Evolutionary conservation across 2,113 vertebrate genomes (phyloP).

Genomic region (Petrocephalus zakoni): DNA sequence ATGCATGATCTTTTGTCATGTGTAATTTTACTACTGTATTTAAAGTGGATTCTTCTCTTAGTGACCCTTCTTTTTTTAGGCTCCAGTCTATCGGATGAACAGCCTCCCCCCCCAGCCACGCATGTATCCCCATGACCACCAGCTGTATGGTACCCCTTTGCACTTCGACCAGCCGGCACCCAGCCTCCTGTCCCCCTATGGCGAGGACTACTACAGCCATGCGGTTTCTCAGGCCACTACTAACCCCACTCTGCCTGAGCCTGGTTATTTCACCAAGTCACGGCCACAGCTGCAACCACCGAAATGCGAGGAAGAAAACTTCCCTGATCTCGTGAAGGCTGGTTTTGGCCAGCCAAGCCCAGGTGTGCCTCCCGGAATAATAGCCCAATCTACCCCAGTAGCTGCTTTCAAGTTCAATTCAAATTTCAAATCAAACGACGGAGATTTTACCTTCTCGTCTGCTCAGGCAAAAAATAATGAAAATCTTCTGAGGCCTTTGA

Average conservation of each 20-base stretch:
- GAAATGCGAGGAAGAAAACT: constrained; percentile 71
- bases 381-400: constrained; percentile 61
- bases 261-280: constrained; percentile 93
- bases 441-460: constrained; percentile 88
- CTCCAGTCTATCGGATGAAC: constrained; percentile 81
- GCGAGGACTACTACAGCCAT: constrained; percentile 84
- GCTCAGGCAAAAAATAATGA: constrained; percentile 71
- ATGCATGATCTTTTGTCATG: not conserved
- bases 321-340: constrained; percentile 72
- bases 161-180: constrained; percentile 84
- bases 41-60: not conserved
- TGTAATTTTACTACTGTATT: not conserved
- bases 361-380: constrained; percentile 63
- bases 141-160: constrained; percentile 73
- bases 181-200: constrained; percentile 79
- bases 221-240: constrained; percentile 71
- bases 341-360: constrained; percentile 68
- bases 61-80: constrained; percentile 53
- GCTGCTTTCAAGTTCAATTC: constrained; percentile 90
- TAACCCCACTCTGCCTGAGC: constrained; percentile 85
- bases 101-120: constrained; percentile 83
- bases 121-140: constrained; percentile 86
- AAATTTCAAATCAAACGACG: constrained; percentile 94
- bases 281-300: constrained; percentile 68
- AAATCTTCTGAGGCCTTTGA: constrained; percentile 81